Base-by-base conservation (phyloP, 2,888 invertebrate genomes). In the Drosophila barbarae region DNA sequence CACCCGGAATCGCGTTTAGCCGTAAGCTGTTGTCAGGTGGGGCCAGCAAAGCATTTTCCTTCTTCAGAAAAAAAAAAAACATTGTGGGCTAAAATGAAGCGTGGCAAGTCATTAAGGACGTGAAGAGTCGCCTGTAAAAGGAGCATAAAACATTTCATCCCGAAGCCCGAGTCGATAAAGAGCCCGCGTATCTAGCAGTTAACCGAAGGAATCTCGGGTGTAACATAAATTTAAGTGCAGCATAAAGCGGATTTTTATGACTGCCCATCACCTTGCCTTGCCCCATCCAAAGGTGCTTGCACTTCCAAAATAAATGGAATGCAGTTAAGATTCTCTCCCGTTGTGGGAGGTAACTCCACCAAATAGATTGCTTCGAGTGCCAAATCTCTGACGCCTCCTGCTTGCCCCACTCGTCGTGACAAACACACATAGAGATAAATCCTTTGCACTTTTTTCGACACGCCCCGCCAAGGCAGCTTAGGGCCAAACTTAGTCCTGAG, bases 201-300 rank as follows among this genome's bases (percentile, higher is more conserved):
- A 80, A 72, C 66, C 64, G 35, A 52, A 65, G 73, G 71, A 77
- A 78, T 81, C 80, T 81, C 84, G 57, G 72, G 84, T 77, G 80
- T 76, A 84, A 75, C 80, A 80, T 80, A 80, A 81, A 80, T 78
- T 84, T 78, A 76, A 80, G 77, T 84, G 79, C 78, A 71, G 70
- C 79, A 83, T 81, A 76, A 80, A 80, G 80, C 71, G 71, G 50
- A 63, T 78, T 80, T 80, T 80, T 84, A 78, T 84, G 82, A 55
- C 61, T 55, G 44, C 61, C 51, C 71, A 63, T 56, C 63, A 69
- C 55, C 69, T 61, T 54, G 13, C 28, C 26, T 26, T 26, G 26
- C 26, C 26, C 26, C 10, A 8, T 36, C 50, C n/a, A 12, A 46
- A 47, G 63, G 44, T 39, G 41, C 70, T 55, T 70, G 74, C 77